Conservation (phyloP, 1,140 invertebrate genomes). For the Eufriesea mexicana region DNA sequence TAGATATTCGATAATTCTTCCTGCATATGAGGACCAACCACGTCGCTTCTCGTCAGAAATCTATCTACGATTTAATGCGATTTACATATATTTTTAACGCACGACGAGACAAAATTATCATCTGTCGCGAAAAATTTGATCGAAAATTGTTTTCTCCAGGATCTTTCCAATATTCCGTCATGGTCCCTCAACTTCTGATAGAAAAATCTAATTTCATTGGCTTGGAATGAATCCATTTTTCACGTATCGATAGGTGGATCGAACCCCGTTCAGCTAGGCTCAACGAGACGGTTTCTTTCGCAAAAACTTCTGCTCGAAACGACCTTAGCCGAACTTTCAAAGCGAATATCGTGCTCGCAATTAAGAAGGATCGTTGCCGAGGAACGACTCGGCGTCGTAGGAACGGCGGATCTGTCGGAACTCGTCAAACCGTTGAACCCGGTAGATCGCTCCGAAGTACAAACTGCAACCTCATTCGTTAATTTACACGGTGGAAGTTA, state of each 20-base stretch:
- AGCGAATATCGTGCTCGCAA: conserved; percentile 27
- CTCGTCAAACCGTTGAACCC: conserved; percentile 53
- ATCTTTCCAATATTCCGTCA: too few species aligned
- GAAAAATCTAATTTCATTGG: too few species aligned
- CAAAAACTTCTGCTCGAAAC: background rate
- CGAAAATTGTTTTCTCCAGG: too few species aligned
- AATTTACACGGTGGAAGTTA: conserved; percentile 69
- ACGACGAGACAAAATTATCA: too few species aligned
- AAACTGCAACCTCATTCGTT: conserved; percentile 71
- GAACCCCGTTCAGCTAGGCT: too few species aligned
- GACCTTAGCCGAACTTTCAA: background rate
- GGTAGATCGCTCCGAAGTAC: conserved; percentile 50
- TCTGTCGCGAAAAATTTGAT: too few species aligned
- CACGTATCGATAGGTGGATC: too few species aligned
- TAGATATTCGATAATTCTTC: conserved; percentile 18
- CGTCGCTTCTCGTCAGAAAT: background rate
- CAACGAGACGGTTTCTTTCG: too few species aligned
- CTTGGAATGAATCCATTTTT: too few species aligned
- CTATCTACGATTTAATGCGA: too few species aligned
- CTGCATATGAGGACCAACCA: background rate
- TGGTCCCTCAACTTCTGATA: too few species aligned
- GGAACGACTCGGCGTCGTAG: conserved; percentile 6
- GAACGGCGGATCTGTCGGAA: conserved; percentile 42
- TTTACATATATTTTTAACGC: too few species aligned
- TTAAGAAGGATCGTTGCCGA: conserved; percentile 11